Evolutionary conservation across 1,140 invertebrate genomes (phyloP).

Genomic region (Brachionus rotundiformis): DNA sequence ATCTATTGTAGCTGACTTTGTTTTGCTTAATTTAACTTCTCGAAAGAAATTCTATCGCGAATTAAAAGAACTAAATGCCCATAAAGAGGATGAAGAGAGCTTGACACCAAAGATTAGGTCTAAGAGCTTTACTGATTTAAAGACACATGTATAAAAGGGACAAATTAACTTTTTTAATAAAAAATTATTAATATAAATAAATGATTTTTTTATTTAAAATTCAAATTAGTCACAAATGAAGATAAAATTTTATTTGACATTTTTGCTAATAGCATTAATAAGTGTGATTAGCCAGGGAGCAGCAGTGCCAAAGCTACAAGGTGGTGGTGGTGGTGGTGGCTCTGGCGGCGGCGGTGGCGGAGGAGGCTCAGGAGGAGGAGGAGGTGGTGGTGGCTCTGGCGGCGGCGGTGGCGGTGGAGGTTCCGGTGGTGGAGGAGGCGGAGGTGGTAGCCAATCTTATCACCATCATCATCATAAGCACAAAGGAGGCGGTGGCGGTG

Average conservation of each 20-base stretch:
- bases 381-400: neutral
- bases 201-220: neutral
- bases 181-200: neutral
- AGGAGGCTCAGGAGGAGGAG: neutral
- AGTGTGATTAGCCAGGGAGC: neutral
- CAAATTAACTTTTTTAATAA: neutral
- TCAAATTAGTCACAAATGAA: no score
- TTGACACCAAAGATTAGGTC: neutral
- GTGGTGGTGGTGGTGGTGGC: neutral
- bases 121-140: constrained; percentile 14
- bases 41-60: constrained; percentile 27
- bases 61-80: constrained; percentile 28
- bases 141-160: neutral
- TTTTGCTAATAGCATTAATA: neutral
- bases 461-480: neutral
- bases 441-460: neutral
- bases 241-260: constrained; percentile 29
- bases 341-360: neutral
- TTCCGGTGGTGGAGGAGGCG: neutral
- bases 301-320: neutral
- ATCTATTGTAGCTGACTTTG: constrained; percentile 40
- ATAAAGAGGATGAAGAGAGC: neutral
- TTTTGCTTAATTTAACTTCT: constrained; percentile 33
- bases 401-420: constrained; percentile 11
- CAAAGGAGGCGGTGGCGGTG: neutral